These are phyloP conservation scores for Drosophila busckii DNA, from an alignment of 1,140 invertebrate species.

Conservation along the genomic window DNA sequence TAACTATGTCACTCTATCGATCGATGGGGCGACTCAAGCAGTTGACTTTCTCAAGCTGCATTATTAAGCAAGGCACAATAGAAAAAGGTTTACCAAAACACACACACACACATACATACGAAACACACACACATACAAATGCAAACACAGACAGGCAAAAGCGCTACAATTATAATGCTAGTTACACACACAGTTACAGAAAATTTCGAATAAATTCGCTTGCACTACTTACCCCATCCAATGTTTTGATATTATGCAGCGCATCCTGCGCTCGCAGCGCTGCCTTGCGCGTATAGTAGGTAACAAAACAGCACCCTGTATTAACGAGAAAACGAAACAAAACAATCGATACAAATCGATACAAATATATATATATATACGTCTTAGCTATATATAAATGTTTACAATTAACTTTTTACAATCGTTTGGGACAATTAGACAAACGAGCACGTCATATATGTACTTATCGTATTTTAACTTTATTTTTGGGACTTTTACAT, in stretches of 20 bases:
- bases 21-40: slow-evolving; percentile 48
- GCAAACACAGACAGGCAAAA: slow-evolving; percentile 24
- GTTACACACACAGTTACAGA: slow-evolving; percentile 7
- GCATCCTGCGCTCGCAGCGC: slow-evolving; percentile 98
- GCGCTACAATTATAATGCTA: slow-evolving; percentile 12
- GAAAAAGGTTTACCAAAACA: slow-evolving; percentile 7
- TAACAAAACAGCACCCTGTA: slow-evolving; percentile 99
- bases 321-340: slow-evolving; percentile 90
- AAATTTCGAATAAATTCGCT: not conserved
- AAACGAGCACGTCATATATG: slow-evolving; percentile 36
- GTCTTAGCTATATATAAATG: slow-evolving; percentile 9
- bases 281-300: slow-evolving; percentile 97
- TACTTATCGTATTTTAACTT: not conserved
- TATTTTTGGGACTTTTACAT: not conserved
- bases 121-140: slow-evolving; percentile 16
- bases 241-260: slow-evolving; percentile 98
- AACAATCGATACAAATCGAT: slow-evolving; percentile 70
- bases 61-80: slow-evolving; percentile 48
- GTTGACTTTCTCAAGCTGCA: slow-evolving; percentile 72
- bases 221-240: slow-evolving; percentile 93
- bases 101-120: slow-evolving; percentile 15
- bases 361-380: slow-evolving; percentile 13
- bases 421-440: slow-evolving; percentile 57
- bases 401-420: slow-evolving; percentile 21
- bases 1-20: slow-evolving; percentile 65